Evolutionary conservation across 2,888 invertebrate species (phyloP).

Genomic region (Drosophila limbata): DNA sequence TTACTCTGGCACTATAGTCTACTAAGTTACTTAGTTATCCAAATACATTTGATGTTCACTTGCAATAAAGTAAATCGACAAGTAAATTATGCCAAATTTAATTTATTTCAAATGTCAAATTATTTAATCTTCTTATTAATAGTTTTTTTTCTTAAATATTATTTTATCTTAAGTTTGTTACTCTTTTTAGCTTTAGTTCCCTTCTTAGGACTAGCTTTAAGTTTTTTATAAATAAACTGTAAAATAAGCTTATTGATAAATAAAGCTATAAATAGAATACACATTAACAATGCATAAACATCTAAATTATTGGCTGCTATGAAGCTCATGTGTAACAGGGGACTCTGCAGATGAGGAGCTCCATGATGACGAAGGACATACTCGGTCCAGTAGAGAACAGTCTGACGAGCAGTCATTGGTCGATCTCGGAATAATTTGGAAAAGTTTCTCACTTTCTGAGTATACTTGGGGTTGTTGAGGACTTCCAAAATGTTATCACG

Average conservation of each 20-base stretch:
- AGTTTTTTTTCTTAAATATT: neutral
- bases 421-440: slow-evolving; percentile 86
- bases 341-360: slow-evolving; percentile 86
- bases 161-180: slow-evolving; percentile 4
- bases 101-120: too few relatives aligned
- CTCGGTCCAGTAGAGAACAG: slow-evolving; percentile 87
- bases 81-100: too few relatives aligned
- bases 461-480: slow-evolving; percentile 65
- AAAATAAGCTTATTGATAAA: neutral
- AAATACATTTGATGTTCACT: too few relatives aligned
- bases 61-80: too few relatives aligned
- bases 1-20: too few relatives aligned
- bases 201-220: neutral
- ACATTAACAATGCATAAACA: slow-evolving; percentile 70
- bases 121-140: neutral
- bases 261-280: neutral
- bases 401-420: slow-evolving; percentile 86
- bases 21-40: too few relatives aligned
- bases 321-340: slow-evolving; percentile 85
- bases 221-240: slow-evolving; percentile 11
- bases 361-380: slow-evolving; percentile 87
- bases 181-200: neutral
- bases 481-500: slow-evolving; percentile 55
- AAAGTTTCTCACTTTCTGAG: slow-evolving; percentile 82
- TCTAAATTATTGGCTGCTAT: slow-evolving; percentile 86